Base-by-base conservation (phyloP, 2,888 invertebrate genomes). In the Taenaris catops region DNA sequence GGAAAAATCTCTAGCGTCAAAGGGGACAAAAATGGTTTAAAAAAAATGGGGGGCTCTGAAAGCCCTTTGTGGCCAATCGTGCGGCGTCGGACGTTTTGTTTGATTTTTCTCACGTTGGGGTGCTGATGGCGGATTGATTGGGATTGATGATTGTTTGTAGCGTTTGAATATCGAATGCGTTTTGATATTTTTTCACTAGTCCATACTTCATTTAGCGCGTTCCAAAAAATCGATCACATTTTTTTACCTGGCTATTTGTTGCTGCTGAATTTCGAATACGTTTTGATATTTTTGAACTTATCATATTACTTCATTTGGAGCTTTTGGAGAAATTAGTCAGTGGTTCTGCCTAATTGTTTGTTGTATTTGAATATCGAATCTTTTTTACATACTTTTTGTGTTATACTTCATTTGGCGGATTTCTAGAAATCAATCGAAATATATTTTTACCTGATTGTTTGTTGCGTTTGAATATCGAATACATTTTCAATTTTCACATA, bases 61-160 rank as follows among this genome's bases (percentile, higher is more conserved):
- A 60, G 58, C 48, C 61, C 63, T 71, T 79, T 74, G 74, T 71
- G 66, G 63, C 49, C 66, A 64, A 60, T 62, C 54, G 58, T 53
- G 53, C 60, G 66, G 70, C 69, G 73, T 70, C 70, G 68, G 49
- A 53, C 55, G 68, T 51, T 73, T 73, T 74, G 80, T 75, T 66
- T 65, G 76, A 70, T 73, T 76, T 79, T 78, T 81, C 80, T 76
- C 81, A 80, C 79, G 69, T 68, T 55, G 64, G 61, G 64, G 54
- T 34, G 51, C 49, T 70, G 66, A 76, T 75, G 65, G 58, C 48
- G 53, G 49, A 68, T 73, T 83, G 76, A 84, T 84, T 83, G 75
- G 81, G 57, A 84, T 83, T 84, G 71, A 84, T 84, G 83, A 65
- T 76, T 67, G 55, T 54, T 51, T 66, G 52, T 53, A 49, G 36